A percentile compares a stretch with the other conserved stretches of the same genome.
phyloP scores from a whole-genome alignment of 1,140 invertebrate genomes.

The Drosophila auraria region DNA sequence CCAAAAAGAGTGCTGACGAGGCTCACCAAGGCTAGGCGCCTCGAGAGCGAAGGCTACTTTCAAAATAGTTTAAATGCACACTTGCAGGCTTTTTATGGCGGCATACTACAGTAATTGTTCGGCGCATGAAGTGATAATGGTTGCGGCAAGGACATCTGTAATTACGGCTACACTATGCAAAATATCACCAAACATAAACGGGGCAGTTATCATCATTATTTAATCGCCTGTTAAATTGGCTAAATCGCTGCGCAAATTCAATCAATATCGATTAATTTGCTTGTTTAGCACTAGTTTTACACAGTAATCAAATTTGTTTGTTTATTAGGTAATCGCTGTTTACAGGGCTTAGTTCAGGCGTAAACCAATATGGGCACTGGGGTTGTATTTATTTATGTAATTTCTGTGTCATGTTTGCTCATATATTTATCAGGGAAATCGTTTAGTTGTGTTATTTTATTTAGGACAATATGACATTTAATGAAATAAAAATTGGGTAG shows the following conservation, averaged over 20 bases:
- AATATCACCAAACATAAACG: conserved; percentile 1
- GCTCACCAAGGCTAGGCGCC: conserved; percentile 20
- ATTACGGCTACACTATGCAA: conserved; percentile 22
- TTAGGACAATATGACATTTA: no score
- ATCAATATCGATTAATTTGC: neutral
- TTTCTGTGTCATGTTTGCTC: neutral
- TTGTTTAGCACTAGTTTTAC: conserved; percentile 20
- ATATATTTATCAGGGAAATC: neutral
- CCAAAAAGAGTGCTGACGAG: conserved; percentile 43
- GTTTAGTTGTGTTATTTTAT: no score
- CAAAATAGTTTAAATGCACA: conserved; percentile 58
- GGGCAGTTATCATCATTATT: conserved; percentile 14
- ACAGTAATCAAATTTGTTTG: conserved; percentile 16
- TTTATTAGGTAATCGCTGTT: conserved; percentile 15
- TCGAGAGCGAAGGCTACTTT: conserved; percentile 30
- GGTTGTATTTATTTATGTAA: neutral
- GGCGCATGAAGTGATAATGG: conserved; percentile 53
- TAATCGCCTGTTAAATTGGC: conserved; percentile 17
- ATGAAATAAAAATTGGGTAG: no score
- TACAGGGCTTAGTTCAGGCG: conserved; percentile 4
- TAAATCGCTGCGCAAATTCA: conserved; percentile 15
- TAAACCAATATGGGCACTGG: neutral
- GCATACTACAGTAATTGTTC: conserved; percentile 38
- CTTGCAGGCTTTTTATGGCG: conserved; percentile 31
- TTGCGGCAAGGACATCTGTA: conserved; percentile 8